Evolutionary conservation across 2,797 vertebrate species (phyloP), one percentile per base, ranked within the genome.

Genomic region (Hipposideros larvatus): DNA sequence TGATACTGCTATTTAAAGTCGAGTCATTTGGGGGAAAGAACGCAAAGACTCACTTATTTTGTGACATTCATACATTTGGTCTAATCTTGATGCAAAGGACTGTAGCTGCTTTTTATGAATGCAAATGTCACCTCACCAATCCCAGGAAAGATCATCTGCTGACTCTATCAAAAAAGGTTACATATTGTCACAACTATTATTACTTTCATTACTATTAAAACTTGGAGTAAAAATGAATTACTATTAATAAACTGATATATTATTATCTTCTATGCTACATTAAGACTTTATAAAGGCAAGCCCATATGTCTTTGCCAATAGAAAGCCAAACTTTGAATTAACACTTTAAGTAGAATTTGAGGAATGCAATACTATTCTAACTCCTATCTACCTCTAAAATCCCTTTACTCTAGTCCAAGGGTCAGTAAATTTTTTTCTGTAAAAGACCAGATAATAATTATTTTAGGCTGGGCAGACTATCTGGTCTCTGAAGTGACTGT

Each of bases 161-260:
- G n/a, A 68, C 26, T 66, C 37, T 13, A 7, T 53, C 34, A 71
- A 78, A 95, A 85, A 92, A 28, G 21, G 37, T 8, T 88, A 37
- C 15, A 21, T 34, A 48, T 55, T 77, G 59, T 87, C 41, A 73
- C 18, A 78, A 89, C 91, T 94, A 92, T 55, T 79, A 48, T 51
- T 82, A 83, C 34, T 90, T 96, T 79, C 71, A 85, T 73, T 92
- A 57, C 43, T 83, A 79, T 66, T 87, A 88, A 97, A 96, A 90
- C 84, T 66, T 28, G 43, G 22, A 82, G 51, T 73, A 87, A 95
- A 88, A 79, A 22, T 65, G 37, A 90, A 31, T 94, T 61, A 53
- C 22, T 90, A 86, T 73, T 87, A 63, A 84, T 90, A n/a, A 95
- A 61, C 73, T 31, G 53, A 95, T 53, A 73, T 31, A 83, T 46